A percentile compares a stretch with the other conserved stretches of the same genome.
phyloP scores from a whole-genome alignment of 2,797 vertebrate genomes.

The Rhinichthys osculus region DNA sequence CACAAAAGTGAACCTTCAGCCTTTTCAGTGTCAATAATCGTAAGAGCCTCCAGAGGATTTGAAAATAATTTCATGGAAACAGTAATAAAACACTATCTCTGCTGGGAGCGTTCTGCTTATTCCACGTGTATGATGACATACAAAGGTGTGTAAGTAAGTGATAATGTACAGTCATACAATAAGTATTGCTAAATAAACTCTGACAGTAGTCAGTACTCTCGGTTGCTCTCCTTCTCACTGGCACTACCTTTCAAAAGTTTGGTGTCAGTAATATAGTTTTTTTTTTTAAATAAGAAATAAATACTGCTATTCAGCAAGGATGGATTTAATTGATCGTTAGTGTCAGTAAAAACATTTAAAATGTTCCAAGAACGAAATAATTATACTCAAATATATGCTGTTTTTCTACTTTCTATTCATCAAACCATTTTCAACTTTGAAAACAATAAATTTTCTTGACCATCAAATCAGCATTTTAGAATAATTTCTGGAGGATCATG shows the following conservation, averaged over 20 bases:
- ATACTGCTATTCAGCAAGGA: background rate
- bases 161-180: background rate
- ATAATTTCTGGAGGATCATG: background rate
- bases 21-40: background rate
- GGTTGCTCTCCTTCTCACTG: background rate
- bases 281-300: background rate
- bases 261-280: background rate
- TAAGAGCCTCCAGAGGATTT: background rate
- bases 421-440: background rate
- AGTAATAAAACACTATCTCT: background rate
- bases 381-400: background rate
- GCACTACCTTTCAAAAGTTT: background rate
- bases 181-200: background rate
- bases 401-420: background rate
- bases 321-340: background rate
- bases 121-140: background rate
- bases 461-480: background rate
- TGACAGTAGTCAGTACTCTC: background rate
- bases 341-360: background rate
- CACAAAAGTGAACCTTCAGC: conserved; percentile 8
- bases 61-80: conserved; percentile 11
- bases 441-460: background rate
- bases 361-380: background rate
- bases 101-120: background rate
- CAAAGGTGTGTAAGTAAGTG: background rate